Evolutionary conservation across 2,888 invertebrate genomes (phyloP).

Genomic region (Vesta saturnalis): DNA sequence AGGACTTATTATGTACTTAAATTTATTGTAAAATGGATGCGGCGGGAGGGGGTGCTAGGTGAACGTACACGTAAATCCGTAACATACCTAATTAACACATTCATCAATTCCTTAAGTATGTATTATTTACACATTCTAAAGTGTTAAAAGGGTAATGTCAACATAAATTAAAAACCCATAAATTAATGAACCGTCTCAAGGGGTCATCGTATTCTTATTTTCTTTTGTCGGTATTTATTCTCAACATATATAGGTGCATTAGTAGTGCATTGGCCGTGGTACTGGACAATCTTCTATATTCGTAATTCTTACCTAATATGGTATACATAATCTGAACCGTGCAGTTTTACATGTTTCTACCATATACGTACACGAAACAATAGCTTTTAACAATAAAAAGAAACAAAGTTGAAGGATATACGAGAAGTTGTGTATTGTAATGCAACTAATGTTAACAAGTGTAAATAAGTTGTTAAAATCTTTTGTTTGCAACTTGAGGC

Average conservation of each 20-base stretch:
- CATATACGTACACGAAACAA: constrained; percentile 15
- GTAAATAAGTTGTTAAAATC: neutral
- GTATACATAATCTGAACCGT: constrained; percentile 18
- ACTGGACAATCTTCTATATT: constrained; percentile 17
- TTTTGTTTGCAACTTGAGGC: too few relatives aligned
- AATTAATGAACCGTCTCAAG: neutral
- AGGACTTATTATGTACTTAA: too few relatives aligned
- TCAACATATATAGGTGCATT: constrained; percentile 12
- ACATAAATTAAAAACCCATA: neutral
- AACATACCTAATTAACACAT: too few relatives aligned
- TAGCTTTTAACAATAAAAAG: constrained; percentile 14
- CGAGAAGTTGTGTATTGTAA: neutral
- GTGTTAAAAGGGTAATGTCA: too few relatives aligned
- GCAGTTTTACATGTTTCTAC: neutral
- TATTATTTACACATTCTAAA: too few relatives aligned
- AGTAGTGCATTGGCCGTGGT: constrained; percentile 20
- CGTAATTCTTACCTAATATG: constrained; percentile 21
- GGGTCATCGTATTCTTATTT: neutral
- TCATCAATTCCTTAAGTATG: too few relatives aligned
- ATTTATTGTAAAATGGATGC: too few relatives aligned
- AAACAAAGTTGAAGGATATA: constrained; percentile 6
- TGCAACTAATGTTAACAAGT: neutral
- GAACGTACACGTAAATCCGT: too few relatives aligned
- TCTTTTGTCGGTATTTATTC: neutral
- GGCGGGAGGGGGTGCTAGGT: too few relatives aligned